Conservation (phyloP, 2,113 vertebrate species). For the Ochotona curzoniae region DNA sequence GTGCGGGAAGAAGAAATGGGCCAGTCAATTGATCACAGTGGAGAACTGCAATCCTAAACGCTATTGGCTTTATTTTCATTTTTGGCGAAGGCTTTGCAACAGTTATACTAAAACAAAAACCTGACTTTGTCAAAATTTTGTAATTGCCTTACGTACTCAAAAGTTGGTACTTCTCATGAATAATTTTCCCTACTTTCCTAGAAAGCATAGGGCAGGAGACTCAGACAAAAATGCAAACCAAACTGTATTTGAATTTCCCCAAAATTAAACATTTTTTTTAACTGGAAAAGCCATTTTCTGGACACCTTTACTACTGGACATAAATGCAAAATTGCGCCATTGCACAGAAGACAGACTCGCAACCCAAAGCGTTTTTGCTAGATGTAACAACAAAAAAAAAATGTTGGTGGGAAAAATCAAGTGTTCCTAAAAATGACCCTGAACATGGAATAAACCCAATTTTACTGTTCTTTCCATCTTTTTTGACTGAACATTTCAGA, state of each 20-base stretch:
- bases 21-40: no score
- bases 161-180: constrained; percentile 49
- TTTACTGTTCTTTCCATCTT: neutral
- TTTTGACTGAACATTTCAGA: no score
- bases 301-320: neutral
- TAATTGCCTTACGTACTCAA: constrained; percentile 49
- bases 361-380: neutral
- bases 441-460: neutral
- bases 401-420: neutral
- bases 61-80: neutral
- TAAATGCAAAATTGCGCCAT: constrained; percentile 20
- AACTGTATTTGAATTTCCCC: constrained; percentile 55
- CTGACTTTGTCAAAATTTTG: constrained; percentile 50
- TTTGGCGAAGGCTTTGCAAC: neutral
- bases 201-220: constrained; percentile 42
- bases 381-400: neutral
- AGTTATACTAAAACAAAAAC: constrained; percentile 57
- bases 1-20: no score
- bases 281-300: neutral
- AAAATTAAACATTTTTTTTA: constrained; percentile 2
- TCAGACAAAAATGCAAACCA: constrained; percentile 60
- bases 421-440: neutral
- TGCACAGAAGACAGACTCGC: neutral
- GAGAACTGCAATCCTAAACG: neutral
- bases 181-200: constrained; percentile 31